Conservation (phyloP, 2,888 invertebrate species). For the Hydroisotoma schaefferi region DNA sequence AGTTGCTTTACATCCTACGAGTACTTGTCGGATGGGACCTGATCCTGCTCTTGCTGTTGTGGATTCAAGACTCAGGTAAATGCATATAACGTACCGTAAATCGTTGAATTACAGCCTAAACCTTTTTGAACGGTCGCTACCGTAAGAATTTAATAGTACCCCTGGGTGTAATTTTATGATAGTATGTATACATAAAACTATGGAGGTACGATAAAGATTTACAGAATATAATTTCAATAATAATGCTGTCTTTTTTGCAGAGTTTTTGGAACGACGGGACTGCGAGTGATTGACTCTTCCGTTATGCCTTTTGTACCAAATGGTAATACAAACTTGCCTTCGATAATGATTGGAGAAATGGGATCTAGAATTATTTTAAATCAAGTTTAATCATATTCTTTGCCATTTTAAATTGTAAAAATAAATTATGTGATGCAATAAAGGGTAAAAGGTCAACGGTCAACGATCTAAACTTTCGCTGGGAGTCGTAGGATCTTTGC, state of each 20-base stretch:
- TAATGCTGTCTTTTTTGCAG: constrained; percentile 13
- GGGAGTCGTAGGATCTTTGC: no score
- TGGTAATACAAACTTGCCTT: constrained; percentile 26
- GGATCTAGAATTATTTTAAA: constrained; percentile 11
- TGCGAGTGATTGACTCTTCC: constrained; percentile 26
- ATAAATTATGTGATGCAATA: not conserved
- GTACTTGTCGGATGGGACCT: constrained; percentile 32
- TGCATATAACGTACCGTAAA: not conserved
- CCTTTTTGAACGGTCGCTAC: no score
- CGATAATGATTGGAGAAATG: constrained; percentile 23
- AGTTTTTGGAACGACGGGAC: constrained; percentile 19
- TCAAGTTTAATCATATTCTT: not conserved
- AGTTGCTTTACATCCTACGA: constrained; percentile 20
- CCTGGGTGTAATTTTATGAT: no score
- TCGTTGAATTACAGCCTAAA: not conserved
- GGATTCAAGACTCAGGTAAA: constrained; percentile 26
- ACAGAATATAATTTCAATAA: no score
- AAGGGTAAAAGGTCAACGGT: not conserved
- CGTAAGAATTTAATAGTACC: not conserved
- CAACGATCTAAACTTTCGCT: no score
- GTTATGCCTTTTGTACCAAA: constrained; percentile 20
- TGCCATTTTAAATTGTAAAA: not conserved
- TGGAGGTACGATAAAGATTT: no score
- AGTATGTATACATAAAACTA: no score
- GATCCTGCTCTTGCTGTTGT: constrained; percentile 19